Conservation (phyloP, 2,797 vertebrate species). For the Gouania willdenowi region DNA sequence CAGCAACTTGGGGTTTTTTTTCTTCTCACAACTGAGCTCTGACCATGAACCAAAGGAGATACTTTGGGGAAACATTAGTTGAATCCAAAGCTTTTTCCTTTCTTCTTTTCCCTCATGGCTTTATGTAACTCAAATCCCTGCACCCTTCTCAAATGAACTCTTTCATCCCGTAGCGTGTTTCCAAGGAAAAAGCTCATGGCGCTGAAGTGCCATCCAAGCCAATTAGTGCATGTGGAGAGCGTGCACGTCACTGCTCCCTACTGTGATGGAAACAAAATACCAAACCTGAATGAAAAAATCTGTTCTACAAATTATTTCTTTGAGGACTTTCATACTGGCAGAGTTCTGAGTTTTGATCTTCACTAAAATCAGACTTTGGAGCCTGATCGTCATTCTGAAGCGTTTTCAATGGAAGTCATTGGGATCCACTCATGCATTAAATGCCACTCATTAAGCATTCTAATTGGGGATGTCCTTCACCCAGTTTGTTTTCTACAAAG, state of each 20-base stretch:
- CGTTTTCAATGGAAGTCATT: constrained; percentile 4
- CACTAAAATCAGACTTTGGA: constrained; percentile 2
- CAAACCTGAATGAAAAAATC: constrained; percentile 9
- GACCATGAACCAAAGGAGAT: constrained; percentile 5
- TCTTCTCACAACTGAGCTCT: constrained; percentile 7
- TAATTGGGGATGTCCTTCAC: not conserved
- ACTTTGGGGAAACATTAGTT: constrained; percentile 11
- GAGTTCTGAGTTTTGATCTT: not conserved
- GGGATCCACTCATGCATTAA: not conserved
- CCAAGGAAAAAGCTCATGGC: constrained; percentile 17
- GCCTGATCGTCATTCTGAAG: not conserved
- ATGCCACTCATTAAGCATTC: not conserved
- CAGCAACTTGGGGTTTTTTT: not conserved
- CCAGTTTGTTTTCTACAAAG: no score
- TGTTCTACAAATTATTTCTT: constrained; percentile 26
- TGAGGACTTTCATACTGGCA: constrained; percentile 10
- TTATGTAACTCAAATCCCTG: not conserved
- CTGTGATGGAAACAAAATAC: constrained; percentile 2
- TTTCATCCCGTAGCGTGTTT: not conserved
- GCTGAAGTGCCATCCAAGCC: constrained; percentile 22
- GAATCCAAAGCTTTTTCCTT: constrained; percentile 14
- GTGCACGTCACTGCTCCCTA: constrained; percentile 1
- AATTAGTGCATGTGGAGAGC: constrained; percentile 18
- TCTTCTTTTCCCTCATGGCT: not conserved
- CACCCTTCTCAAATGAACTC: constrained; percentile 2